phyloP scores from a whole-genome alignment of 2,113 vertebrate species.

The Myiagra hebetior region DNA sequence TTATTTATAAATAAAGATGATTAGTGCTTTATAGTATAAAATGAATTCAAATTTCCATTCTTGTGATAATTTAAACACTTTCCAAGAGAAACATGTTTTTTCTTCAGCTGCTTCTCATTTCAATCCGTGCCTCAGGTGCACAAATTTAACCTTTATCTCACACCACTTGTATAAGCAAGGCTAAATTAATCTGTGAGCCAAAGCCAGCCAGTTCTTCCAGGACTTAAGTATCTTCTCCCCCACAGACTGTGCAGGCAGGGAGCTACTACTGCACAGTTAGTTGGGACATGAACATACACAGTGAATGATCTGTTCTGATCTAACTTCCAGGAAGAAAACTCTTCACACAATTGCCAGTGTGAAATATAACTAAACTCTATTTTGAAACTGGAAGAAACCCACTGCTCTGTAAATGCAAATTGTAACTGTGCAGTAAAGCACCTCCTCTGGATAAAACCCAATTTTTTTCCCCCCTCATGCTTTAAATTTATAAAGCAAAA shows the following conservation, averaged over 20 bases:
- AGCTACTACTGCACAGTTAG: not conserved
- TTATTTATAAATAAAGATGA: conserved; percentile 7
- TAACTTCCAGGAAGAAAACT: not conserved
- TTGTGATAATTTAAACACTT: not conserved
- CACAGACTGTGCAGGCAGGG: not conserved
- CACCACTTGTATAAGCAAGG: not conserved
- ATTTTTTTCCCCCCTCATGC: fast-evolving
- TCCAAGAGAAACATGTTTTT: not conserved
- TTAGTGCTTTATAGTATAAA: not conserved
- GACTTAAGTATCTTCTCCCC: not conserved
- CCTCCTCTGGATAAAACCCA: not conserved
- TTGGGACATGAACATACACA: not conserved
- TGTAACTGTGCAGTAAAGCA: not conserved
- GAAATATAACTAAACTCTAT: not conserved
- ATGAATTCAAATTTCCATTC: not conserved
- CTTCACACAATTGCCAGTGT: not conserved
- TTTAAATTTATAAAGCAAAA: not conserved
- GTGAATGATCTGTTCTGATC: not conserved
- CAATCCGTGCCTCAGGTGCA: not conserved
- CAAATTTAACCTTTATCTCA: not conserved
- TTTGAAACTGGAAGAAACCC: not conserved
- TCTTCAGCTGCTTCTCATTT: not conserved
- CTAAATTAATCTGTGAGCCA: not conserved
- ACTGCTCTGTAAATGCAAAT: not conserved
- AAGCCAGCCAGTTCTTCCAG: not conserved